Evolutionary conservation across 2,797 vertebrate species (phyloP), one percentile per base, ranked within the genome.

Genomic region (Ctenochaetus hawaiiensis): DNA sequence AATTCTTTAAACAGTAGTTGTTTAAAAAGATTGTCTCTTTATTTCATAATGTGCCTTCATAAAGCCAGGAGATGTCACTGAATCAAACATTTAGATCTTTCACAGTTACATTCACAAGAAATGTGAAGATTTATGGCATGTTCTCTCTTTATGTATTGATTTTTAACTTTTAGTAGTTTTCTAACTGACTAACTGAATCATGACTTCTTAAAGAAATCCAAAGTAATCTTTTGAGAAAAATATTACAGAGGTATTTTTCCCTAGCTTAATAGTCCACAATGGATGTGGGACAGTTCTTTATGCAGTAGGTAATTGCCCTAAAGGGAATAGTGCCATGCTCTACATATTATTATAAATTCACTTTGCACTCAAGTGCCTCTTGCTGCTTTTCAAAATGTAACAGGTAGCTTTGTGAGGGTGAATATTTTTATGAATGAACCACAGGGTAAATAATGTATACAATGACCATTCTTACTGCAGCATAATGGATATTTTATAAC

Each of bases 341-440:
- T 43, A 49, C 52, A 69, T 47, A 57, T 64, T 0, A 51, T 59
- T 63, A 44, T 59, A 73, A 67, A 66, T 68, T 51, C 10, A 66
- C 30, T 60, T 57, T 74, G 54, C 60, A 78, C 47, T 73, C 9
- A 75, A 75, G 86, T 91, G 90, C 88, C 87, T 90, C 75, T 63
- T 67, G 47, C 73, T 77, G 80, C 80, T 75, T 72, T 77, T 34
- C 14, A 60, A 64, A n/a, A 70, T 59, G 16, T 6, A 72, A 78
- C 30, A 54, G 34, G 39, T 65, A 22, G 68, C 51, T 49, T 34
- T 43, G 39, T 56, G 52, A 86, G 76, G 84, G 78, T 87, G 59
- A 57, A 3, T 48, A 45, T 74, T 44, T 37, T 41, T 18, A 13
- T 59, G 67, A 64, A 71, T 49, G 53, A 75, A 87, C 79, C 77